Base-by-base conservation (phyloP, 2,888 invertebrate species). In the Rhogogaster chlorosoma region DNA sequence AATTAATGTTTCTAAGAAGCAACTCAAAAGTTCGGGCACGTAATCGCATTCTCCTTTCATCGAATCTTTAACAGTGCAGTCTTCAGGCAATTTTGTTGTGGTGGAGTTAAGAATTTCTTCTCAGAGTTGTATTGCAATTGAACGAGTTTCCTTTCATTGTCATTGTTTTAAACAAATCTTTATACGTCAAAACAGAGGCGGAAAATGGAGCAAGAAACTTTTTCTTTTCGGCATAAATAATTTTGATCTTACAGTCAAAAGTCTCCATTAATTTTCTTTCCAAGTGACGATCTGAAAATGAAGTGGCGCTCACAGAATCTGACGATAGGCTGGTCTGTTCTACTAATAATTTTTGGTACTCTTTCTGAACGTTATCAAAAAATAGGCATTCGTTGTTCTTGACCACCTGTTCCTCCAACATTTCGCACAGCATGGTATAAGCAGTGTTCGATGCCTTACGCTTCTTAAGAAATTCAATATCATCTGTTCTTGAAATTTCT, bases 371-470 rank as follows among this genome's bases (percentile, higher is more conserved):
- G 73, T 57, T 77, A 83, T 89, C 88, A 71, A 88, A 89, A 88
- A 90, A 89, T 85, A 89, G 85, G 85, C 88, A 89, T 89, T 89
- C 89, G 67, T 87, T 89, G 84, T 89, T 88, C 83, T 88, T 87
- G 83, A 89, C 85, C 83, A 89, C 87, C 82, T 26, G 32, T 89
- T 88, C 86, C 86, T 88, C 87, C 84, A 88, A 82, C 87, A 88
- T 88, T 78, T 89, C 86, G 84, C 88, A 88, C 45, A 89, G 38
- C 32, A 89, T 86, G 57, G 70, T 86, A 85, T 89, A 88, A 61
- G 88, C 87, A 86, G 86, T 89, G 75, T 88, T 88, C 18, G 83
- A 77, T 45, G 84, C 88, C 70, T 89, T 89, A 38, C 77, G 84
- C 80, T 87, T 88, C 67, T 87, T 87, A 78, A 87, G 80, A 84